Evolutionary conservation across 92 coral and sea anemone genomes (phyloP).

Genomic region (Paragorgia papillata): DNA sequence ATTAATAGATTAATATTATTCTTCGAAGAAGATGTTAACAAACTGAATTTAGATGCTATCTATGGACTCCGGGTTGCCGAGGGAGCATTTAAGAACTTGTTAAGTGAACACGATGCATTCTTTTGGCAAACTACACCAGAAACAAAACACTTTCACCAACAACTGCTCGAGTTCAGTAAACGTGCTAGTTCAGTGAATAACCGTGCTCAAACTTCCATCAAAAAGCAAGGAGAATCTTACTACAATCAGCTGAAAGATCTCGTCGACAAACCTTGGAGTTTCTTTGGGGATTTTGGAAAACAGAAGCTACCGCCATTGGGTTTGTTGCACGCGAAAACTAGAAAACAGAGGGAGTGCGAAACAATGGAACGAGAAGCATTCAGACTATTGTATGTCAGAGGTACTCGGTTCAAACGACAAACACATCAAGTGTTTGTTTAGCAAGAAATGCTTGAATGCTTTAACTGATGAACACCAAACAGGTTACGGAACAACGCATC

Average conservation of each 20-base stretch:
- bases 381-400: slow-evolving; percentile 35
- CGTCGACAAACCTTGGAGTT: slow-evolving; percentile 35
- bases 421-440: slow-evolving; percentile 21
- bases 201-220: slow-evolving; percentile 8
- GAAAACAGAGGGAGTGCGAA: background rate
- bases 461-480: background rate
- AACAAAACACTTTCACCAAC: background rate
- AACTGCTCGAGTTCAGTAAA: background rate
- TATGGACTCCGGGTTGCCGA: slow-evolving; percentile 17
- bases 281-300: background rate
- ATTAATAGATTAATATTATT: slow-evolving; percentile 2
- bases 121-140: background rate
- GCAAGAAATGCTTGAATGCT: background rate
- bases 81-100: slow-evolving; percentile 4
- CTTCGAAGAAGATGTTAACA: slow-evolving; percentile 3
- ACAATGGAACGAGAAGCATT: background rate
- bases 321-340: background rate
- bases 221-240: slow-evolving; percentile 10
- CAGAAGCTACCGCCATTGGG: slow-evolving; percentile 1
- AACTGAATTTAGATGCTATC: slow-evolving; percentile 27
- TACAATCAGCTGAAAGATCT: slow-evolving; percentile 14
- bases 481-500: slow-evolving; percentile 34
- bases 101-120: background rate
- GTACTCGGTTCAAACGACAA: slow-evolving; percentile 7
- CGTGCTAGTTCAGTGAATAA: background rate